phyloP scores from a whole-genome alignment of 1,140 invertebrate species.

The Drosophila tani region DNA sequence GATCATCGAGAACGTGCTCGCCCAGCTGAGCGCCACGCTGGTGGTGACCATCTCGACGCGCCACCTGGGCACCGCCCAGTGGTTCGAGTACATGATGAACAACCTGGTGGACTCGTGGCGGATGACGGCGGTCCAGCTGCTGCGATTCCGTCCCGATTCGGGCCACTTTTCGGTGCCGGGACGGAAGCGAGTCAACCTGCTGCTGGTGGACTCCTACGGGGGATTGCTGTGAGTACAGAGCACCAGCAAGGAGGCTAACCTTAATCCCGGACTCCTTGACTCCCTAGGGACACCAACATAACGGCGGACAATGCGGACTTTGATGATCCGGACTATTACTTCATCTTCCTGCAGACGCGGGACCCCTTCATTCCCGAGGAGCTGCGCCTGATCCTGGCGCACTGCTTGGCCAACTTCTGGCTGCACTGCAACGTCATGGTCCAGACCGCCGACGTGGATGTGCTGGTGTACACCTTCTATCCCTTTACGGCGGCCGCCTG shows the following conservation, averaged over 20 bases:
- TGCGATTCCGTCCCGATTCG: constrained; percentile 18
- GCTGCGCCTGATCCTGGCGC: constrained; percentile 56
- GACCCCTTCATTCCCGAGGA: constrained; percentile 40
- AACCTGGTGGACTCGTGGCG: constrained; percentile 49
- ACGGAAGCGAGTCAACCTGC: constrained; percentile 61
- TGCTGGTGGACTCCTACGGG: constrained; percentile 67
- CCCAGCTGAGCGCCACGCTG: constrained; percentile 57
- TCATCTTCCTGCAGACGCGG: constrained; percentile 69
- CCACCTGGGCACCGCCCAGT: constrained; percentile 11
- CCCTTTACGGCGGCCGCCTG: constrained; percentile 55
- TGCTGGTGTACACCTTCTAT: constrained; percentile 71
- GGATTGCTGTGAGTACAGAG: constrained; percentile 45
- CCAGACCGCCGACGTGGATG: constrained; percentile 65
- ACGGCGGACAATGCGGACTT: constrained; percentile 40
- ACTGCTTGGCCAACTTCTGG: constrained; percentile 68
- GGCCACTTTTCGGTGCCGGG: constrained; percentile 38
- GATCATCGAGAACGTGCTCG: constrained; percentile 62
- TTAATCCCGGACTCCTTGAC: not conserved
- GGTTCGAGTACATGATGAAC: constrained; percentile 62
- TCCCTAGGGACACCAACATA: constrained; percentile 49
- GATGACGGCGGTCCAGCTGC: constrained; percentile 49
- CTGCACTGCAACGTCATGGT: constrained; percentile 76
- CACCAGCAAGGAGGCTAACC: fast-evolving
- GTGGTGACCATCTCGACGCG: constrained; percentile 36
- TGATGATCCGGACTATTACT: constrained; percentile 73